phyloP scores from a whole-genome alignment of 2,113 vertebrate species.

The Bubo blakistoni region DNA sequence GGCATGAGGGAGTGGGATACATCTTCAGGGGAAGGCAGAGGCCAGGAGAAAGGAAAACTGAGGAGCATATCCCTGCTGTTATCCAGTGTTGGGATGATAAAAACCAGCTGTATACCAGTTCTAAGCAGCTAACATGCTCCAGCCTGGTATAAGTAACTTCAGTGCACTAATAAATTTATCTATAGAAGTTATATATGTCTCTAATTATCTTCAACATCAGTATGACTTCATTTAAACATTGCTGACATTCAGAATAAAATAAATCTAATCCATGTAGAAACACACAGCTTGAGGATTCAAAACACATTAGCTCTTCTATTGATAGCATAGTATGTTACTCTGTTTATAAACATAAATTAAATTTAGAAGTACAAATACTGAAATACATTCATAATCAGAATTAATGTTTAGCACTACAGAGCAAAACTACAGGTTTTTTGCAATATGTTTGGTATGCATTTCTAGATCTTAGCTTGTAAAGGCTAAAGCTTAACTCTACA shows the following conservation, averaged over 20 bases:
- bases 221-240: constrained; percentile 47
- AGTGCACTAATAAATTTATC: constrained; percentile 27
- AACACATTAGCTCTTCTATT: neutral
- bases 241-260: constrained; percentile 46
- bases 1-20: neutral
- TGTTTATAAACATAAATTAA: constrained; percentile 1
- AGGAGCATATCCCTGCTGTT: constrained; percentile 41
- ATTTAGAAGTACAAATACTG: neutral
- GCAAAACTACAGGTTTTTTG: neutral
- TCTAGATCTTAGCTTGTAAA: neutral
- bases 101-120: constrained; percentile 35
- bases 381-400: constrained; percentile 7
- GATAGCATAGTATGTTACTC: neutral
- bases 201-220: constrained; percentile 45
- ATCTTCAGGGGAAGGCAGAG: constrained; percentile 35
- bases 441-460: neutral
- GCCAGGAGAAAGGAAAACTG: constrained; percentile 31
- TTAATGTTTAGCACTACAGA: neutral
- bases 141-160: neutral
- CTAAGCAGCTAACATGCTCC: neutral
- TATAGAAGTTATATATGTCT: constrained; percentile 25
- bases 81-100: constrained; percentile 43
- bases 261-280: constrained; percentile 31
- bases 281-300: constrained; percentile 7
- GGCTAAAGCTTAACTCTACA: neutral